Conservation (phyloP, 30 jellyfish, hydroid and myxozoan species). For the Aurelia coerulea region DNA sequence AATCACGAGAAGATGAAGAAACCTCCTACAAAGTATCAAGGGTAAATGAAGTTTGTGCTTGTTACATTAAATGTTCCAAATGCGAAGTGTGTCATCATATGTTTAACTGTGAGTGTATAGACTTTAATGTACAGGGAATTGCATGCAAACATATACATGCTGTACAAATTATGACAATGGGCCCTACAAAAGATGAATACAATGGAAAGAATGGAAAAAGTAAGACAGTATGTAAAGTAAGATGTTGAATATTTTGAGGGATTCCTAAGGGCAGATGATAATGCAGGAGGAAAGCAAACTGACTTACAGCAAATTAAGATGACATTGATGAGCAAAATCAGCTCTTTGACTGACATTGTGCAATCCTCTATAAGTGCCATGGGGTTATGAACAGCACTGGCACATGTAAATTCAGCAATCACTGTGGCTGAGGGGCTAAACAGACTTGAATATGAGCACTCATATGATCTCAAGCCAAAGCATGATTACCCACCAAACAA, state of each 20-base stretch:
- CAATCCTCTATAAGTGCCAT: background rate
- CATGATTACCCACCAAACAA: too few relatives aligned
- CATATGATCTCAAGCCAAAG: too few relatives aligned
- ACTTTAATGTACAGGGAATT: background rate
- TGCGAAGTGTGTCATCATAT: conserved; percentile 17
- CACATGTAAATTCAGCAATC: conserved; percentile 17
- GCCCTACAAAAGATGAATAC: background rate
- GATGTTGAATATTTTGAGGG: background rate
- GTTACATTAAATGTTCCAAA: background rate
- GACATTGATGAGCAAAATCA: too few relatives aligned
- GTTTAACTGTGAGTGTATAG: conserved; percentile 24
- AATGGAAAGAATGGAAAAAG: conserved; percentile 2
- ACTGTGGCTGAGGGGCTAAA: too few relatives aligned
- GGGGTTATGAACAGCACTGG: background rate
- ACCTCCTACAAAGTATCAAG: background rate
- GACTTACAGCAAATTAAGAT: too few relatives aligned
- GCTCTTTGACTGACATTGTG: too few relatives aligned
- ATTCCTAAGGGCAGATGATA: too few relatives aligned
- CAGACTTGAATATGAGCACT: too few relatives aligned
- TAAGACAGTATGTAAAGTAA: background rate
- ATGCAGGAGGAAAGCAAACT: too few relatives aligned
- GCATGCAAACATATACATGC: too few relatives aligned
- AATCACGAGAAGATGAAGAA: background rate
- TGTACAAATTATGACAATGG: background rate
- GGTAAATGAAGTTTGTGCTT: background rate